These are phyloP conservation scores for Fragum whitleyi DNA, from an alignment of 2,888 invertebrate genomes.

Conservation along the genomic window DNA sequence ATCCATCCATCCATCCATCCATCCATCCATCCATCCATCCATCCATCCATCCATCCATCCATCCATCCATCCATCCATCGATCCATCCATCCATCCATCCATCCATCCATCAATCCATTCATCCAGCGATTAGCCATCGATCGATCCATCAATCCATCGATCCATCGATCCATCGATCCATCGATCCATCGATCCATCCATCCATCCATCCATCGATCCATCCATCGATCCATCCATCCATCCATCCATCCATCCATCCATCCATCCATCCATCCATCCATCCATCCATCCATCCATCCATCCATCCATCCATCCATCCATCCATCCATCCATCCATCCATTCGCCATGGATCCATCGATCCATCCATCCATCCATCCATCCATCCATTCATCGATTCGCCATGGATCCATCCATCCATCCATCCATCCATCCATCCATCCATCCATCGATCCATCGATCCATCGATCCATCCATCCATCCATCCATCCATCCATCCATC, in stretches of 20 bases:
- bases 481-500: neutral
- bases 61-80: neutral
- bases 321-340: neutral
- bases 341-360: neutral
- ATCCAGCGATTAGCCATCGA: neutral
- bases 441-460: neutral
- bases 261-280: neutral
- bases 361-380: neutral
- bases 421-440: neutral
- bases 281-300: no score
- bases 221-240: slow-evolving; percentile 4
- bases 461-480: neutral
- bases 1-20: neutral
- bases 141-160: neutral
- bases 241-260: slow-evolving; percentile 5
- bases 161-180: neutral
- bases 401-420: neutral
- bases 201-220: neutral
- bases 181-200: neutral
- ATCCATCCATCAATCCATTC: neutral
- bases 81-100: neutral
- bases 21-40: neutral
- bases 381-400: neutral
- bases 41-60: neutral
- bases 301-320: neutral